Evolutionary conservation across 2,113 vertebrate species (phyloP).

Genomic region (Pollimyrus isidori): DNA sequence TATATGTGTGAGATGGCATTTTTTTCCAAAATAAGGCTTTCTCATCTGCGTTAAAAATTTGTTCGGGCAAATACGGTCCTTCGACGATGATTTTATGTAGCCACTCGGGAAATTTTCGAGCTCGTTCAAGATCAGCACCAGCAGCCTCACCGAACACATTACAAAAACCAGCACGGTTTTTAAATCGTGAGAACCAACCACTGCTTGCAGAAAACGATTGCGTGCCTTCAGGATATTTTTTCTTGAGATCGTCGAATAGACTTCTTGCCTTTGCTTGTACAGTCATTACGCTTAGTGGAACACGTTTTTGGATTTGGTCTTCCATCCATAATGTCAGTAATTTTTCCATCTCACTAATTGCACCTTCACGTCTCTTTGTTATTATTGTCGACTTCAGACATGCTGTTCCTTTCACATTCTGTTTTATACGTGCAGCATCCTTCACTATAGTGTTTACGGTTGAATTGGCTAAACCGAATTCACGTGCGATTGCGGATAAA

Average conservation of each 20-base stretch:
- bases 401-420: not conserved
- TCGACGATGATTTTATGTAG: not conserved
- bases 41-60: constrained; percentile 6
- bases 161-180: not conserved
- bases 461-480: not conserved
- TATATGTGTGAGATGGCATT: not conserved
- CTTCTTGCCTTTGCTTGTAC: not conserved
- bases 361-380: not conserved
- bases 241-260: not conserved
- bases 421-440: not conserved
- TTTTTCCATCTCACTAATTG: constrained; percentile 1
- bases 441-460: not conserved
- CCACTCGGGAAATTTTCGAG: not conserved
- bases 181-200: not conserved
- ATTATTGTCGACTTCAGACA: not conserved
- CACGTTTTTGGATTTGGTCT: not conserved
- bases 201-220: not conserved
- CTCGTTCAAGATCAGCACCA: not conserved
- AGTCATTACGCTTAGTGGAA: not conserved
- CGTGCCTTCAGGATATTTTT: not conserved
- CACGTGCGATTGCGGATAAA: not conserved
- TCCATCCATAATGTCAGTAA: not conserved
- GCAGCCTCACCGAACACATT: not conserved
- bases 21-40: not conserved
- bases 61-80: not conserved